Evolutionary conservation across 2,113 vertebrate genomes (phyloP).

Genomic region (Condylura cristata): DNA sequence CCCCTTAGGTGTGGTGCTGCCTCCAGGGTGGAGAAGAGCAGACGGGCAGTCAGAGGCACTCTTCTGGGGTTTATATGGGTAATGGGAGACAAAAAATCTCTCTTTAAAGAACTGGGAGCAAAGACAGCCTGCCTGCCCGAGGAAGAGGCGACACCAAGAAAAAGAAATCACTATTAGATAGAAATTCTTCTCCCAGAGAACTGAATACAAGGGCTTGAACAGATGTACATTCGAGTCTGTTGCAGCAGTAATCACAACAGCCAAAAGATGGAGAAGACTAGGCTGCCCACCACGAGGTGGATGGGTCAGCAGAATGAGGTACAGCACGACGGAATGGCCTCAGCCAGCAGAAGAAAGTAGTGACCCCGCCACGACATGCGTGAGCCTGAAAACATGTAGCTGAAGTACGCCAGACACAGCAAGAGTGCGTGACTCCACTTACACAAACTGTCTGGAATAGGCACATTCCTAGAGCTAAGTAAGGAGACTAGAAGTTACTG

Average conservation of each 20-base stretch:
- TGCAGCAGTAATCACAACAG: not conserved
- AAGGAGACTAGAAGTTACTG: conserved; percentile 11
- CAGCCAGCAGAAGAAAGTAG: not conserved
- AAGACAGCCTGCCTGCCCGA: not conserved
- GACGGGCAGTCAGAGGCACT: not conserved
- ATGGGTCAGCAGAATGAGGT: not conserved
- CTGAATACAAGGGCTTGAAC: not conserved
- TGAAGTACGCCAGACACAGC: not conserved
- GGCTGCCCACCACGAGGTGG: not conserved
- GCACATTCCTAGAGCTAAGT: not conserved
- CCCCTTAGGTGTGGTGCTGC: not conserved
- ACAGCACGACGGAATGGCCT: not conserved
- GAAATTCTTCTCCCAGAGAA: not conserved
- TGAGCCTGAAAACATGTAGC: not conserved
- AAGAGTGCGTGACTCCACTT: not conserved
- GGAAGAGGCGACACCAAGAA: not conserved
- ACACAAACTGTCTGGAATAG: not conserved
- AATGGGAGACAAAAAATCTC: not conserved
- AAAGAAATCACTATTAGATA: not conserved
- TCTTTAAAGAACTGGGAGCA: not conserved
- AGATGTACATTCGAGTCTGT: not conserved
- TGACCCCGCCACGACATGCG: not conserved
- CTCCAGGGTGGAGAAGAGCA: not conserved
- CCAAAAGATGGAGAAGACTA: not conserved
- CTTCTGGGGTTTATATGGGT: not conserved